Conservation (phyloP, 23 tunicate genomes). For the Botrylloides violaceus region DNA sequence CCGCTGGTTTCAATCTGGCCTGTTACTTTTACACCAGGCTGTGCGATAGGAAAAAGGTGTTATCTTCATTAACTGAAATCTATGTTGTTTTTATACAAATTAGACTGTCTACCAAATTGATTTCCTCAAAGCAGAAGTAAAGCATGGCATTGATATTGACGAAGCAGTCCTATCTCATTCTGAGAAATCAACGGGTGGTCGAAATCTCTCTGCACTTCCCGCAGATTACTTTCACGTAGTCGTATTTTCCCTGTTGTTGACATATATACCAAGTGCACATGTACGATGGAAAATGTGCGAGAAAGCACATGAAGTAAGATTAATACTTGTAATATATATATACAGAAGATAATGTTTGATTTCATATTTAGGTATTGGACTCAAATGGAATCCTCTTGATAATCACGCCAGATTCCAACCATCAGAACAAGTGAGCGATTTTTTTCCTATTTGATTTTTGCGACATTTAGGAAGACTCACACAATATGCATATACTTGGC, state of each 20-base stretch:
- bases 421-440: conserved; percentile 60
- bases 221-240: conserved; percentile 35
- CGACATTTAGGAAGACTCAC: too few species aligned
- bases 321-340: too few species aligned
- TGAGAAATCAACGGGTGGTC: background rate
- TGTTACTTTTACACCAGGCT: too few species aligned
- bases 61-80: too few species aligned
- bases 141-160: background rate
- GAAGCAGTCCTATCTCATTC: background rate
- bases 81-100: too few species aligned
- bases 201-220: background rate
- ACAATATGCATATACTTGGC: too few species aligned
- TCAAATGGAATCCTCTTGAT: conserved; percentile 54
- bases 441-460: too few species aligned
- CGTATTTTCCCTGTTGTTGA: conserved; percentile 63
- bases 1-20: too few species aligned
- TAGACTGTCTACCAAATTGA: conserved; percentile 54
- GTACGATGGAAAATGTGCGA: conserved; percentile 52
- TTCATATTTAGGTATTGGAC: background rate
- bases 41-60: too few species aligned
- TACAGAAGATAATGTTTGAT: too few species aligned
- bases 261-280: conserved; percentile 77
- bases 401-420: conserved; percentile 74
- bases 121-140: conserved; percentile 34
- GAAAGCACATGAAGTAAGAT: conserved; percentile 43